phyloP scores from a whole-genome alignment of 1,140 invertebrate genomes.

The Proctacanthus coquilletti region DNA sequence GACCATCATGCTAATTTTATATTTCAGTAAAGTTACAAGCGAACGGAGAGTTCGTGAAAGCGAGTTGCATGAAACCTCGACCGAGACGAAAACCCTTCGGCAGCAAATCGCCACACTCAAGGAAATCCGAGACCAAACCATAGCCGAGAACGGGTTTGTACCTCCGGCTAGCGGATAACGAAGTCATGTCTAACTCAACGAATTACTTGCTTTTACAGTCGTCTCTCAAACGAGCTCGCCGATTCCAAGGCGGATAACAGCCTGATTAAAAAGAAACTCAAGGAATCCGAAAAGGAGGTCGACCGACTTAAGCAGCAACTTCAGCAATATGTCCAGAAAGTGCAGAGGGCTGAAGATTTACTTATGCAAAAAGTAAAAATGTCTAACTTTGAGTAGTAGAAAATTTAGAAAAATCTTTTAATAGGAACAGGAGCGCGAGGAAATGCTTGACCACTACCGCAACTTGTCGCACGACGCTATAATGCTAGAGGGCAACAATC shows the following conservation, averaged over 20 bases:
- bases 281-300: conserved; percentile 37
- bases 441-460: conserved; percentile 47
- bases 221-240: conserved; percentile 18
- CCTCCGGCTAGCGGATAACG: too few relatives aligned
- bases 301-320: conserved; percentile 44
- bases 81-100: conserved; percentile 23
- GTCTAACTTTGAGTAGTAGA: conserved; percentile 14
- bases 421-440: conserved; percentile 45
- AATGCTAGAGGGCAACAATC: conserved; percentile 45
- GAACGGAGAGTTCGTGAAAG: neutral
- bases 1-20: too few relatives aligned
- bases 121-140: conserved; percentile 22
- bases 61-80: conserved; percentile 15
- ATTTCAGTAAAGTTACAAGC: too few relatives aligned
- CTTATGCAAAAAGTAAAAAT: conserved; percentile 36
- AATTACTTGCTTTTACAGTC: conserved; percentile 13
- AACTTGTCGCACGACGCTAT: conserved; percentile 43
- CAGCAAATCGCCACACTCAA: conserved; percentile 24
- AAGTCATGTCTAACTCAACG: too few relatives aligned
- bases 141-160: conserved; percentile 27
- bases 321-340: conserved; percentile 47
- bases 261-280: conserved; percentile 35
- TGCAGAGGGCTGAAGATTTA: conserved; percentile 44
- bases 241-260: conserved; percentile 31
- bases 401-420: conserved; percentile 6